Base-by-base conservation (phyloP, 2,113 vertebrate species). In the Globicephala melas region DNA sequence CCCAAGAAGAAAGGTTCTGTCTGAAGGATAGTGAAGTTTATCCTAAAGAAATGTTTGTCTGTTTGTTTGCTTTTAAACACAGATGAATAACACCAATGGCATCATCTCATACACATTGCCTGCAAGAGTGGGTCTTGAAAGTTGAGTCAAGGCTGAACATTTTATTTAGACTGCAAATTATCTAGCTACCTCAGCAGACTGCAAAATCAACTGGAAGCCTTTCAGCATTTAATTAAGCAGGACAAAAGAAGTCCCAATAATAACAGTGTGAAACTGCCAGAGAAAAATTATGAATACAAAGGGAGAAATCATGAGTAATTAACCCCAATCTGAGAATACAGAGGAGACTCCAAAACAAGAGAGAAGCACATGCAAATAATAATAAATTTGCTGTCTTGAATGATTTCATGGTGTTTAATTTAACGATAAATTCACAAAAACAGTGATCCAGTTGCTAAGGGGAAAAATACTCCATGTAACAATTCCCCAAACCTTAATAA, bases 111-210 rank as follows among this genome's bases (percentile, higher is more conserved):
- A 92, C 85, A 92, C 83, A 70, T 92, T 96, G 92, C 71, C 90
- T 97, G 92, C 83, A 96, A 98, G 95, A 92, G 96, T 96, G 94
- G 97, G 79, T 85, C 97, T 88, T 89, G 95, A 96, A 96, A 98
- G 77, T 92, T 93, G 73, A 96, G 97, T 97, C 96, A 97, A 97
- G 97, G 97, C 95, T 96, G 94, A 95, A 41, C 91, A 97, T 95
- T 98, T 98, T 97, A 98, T 97, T 98, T 98, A 98, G 86, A 97
- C 73, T 94, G 97, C 98, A 97, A 98, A 98, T 98, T 98, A 98
- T 98, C 96, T 94, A 97, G 96, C 97, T 97, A 95, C 98, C 94
- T 96, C 96, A 96, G 98, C 96, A 98, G 97, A 98, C 92, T 97
- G 92, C 12, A 93, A 98, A 98, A 98, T 97, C 96, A 98, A 98